Percentiles rank a stretch among this genome's conserved stretches.
phyloP scores from a whole-genome alignment of 2,113 vertebrate genomes.

The Equus przewalskii region DNA sequence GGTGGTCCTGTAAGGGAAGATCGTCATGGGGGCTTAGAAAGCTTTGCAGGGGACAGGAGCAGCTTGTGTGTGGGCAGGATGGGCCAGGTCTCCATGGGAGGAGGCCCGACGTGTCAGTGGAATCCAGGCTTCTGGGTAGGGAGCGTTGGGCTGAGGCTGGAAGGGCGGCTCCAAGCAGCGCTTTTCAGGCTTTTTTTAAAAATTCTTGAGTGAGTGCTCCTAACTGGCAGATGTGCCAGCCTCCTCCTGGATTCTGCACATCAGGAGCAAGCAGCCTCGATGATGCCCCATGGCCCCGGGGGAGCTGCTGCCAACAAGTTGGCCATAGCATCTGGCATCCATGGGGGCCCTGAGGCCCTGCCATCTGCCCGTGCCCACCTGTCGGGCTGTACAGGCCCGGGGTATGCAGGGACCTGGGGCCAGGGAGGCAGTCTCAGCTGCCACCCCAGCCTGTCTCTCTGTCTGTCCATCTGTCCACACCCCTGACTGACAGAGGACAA shows the following conservation, averaged over 20 bases:
- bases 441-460: background rate
- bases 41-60: background rate
- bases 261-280: slow-evolving; percentile 40
- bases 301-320: slow-evolving; percentile 61
- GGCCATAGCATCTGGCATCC: slow-evolving; percentile 61
- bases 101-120: background rate
- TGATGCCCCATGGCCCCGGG: background rate
- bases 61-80: background rate
- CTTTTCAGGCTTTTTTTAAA: background rate
- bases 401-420: background rate
- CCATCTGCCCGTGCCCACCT: slow-evolving; percentile 77
- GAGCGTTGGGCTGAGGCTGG: background rate
- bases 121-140: background rate
- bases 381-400: slow-evolving; percentile 16
- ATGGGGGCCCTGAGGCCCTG: background rate
- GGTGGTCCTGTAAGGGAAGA: background rate
- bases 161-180: background rate
- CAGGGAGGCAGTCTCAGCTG: slow-evolving; percentile 4
- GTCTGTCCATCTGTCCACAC: slow-evolving; percentile 51
- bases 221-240: slow-evolving; percentile 18
- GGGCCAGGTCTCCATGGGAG: background rate
- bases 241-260: background rate
- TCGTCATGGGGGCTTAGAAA: background rate
- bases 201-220: background rate
- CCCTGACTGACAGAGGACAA: background rate